Base-by-base conservation (phyloP, 2,113 vertebrate genomes). In the Apaloderma vittatum region DNA sequence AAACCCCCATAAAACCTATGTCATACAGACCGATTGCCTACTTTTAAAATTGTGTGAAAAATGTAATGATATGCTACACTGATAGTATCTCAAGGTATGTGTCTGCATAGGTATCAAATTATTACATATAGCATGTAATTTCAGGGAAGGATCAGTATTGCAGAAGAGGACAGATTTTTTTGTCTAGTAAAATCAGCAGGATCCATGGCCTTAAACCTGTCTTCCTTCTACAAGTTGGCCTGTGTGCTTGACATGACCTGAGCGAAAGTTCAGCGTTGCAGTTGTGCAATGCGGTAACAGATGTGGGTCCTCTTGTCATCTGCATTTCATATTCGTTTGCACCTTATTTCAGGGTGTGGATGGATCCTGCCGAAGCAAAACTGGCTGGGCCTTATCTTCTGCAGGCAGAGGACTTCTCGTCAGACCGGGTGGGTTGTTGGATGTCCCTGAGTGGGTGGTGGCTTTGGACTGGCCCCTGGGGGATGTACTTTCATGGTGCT, bases 291-390 rank as follows among this genome's bases (percentile, higher is more conserved):
- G 61, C 30, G 19, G 49, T 1, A 90, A 52, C 70, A 93, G 75
- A 73, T 73, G 62, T 36, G 61, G 57, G 32, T 76, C 58, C 78
- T 88, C 83, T 52, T 95, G 80, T 94, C 76, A 71, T 94, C 93
- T 67, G 73, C 76, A 59, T 94, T 94, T 95, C 91, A 94, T 94
- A 80, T 55, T 59, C 62, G 55, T 12, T 23, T 55, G 37, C 22
- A 59, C 80, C 61, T 86, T 85, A 81, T 91, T 91, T 95, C 74
- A 74, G 65, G 32, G 73, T 91, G 91, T 49, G 55, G 86, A 94
- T 19, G 58, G 93, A 95, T 94, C 57, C 86, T 94, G 94, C 68
- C 80, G 91, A 68, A 72, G 48, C 36, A 84, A 45, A 93, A 45
- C 84, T 84, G 92, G 40, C 80, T 72, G 70, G 62, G 51, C 61